Percentiles rank a stretch among this genome's conserved stretches.
Conservation (phyloP, 2,113 vertebrate genomes). For the Hyaena hyaena region DNA sequence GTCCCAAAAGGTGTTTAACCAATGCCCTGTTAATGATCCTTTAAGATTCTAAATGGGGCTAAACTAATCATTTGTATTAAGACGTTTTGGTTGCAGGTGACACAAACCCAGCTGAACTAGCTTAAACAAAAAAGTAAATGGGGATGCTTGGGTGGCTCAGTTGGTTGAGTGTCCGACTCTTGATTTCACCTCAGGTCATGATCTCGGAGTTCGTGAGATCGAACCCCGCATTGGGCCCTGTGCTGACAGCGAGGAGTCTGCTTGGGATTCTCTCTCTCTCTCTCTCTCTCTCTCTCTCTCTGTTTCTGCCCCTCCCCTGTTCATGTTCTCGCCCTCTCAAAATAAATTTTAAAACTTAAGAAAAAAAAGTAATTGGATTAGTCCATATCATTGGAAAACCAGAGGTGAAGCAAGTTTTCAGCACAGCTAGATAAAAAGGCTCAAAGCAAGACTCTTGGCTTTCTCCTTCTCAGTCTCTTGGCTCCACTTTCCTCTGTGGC, state of each 20-base stretch:
- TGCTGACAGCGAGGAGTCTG: too few species aligned
- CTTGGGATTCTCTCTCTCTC: too few species aligned
- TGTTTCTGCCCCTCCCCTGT: too few species aligned
- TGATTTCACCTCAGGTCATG: too few species aligned
- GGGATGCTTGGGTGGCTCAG: too few species aligned
- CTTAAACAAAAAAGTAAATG: background rate
- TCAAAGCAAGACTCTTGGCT: background rate
- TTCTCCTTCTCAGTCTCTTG: background rate
- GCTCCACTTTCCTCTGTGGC: background rate
- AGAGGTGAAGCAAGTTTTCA: background rate
- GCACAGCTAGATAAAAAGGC: background rate
- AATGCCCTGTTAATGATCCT: background rate
- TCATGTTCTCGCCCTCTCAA: too few species aligned
- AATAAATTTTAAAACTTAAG: too few species aligned
- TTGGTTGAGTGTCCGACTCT: too few species aligned
- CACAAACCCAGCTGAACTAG: conserved; percentile 33
- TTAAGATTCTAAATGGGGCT: background rate
- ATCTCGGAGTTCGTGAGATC: too few species aligned
- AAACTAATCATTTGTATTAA: conserved; percentile 22
- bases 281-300: too few species aligned
- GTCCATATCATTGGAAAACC: background rate
- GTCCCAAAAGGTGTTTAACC: background rate
- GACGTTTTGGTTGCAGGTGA: background rate
- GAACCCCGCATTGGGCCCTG: too few species aligned
- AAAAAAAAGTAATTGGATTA: background rate